Conservation (phyloP, 2,888 invertebrate genomes). For the Hetaerina titia region DNA sequence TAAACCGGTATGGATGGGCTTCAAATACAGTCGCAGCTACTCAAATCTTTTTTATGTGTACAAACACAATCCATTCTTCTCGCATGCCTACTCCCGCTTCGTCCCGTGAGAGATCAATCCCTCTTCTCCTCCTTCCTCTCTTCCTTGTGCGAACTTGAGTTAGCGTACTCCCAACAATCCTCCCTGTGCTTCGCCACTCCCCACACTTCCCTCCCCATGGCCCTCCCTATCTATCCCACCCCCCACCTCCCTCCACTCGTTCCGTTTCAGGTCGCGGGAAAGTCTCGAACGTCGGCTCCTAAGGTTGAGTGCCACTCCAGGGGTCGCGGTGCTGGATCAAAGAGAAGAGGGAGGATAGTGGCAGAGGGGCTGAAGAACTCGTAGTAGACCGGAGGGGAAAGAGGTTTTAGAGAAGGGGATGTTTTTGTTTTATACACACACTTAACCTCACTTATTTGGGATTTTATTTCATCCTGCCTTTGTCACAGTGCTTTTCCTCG, state of each 20-base stretch:
- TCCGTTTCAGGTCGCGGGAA: not conserved
- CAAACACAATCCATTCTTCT: too few relatives aligned
- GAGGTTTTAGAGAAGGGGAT: not conserved
- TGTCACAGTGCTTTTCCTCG: not conserved
- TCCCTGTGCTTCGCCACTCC: not conserved
- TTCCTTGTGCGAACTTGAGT: not conserved
- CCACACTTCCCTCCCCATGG: not conserved
- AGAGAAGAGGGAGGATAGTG: not conserved
- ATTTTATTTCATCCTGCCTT: not conserved
- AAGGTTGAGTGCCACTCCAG: constrained; percentile 16
- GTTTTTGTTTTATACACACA: not conserved
- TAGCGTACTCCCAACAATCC: not conserved
- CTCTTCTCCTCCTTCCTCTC: not conserved
- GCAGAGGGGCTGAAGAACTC: not conserved
- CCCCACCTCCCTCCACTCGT: not conserved
- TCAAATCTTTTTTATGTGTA: too few relatives aligned
- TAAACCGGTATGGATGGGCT: too few relatives aligned
- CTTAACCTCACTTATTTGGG: not conserved
- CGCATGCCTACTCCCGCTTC: too few relatives aligned
- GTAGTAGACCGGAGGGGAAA: not conserved
- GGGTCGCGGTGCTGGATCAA: not conserved
- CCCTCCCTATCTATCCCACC: not conserved
- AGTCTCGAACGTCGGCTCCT: constrained; percentile 16
- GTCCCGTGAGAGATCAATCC: not conserved
- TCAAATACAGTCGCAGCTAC: too few relatives aligned